A percentile compares a stretch with the other conserved stretches of the same genome.
Evolutionary conservation across 92 coral and sea anemone species (phyloP).

Genomic region (Montipora capitata): DNA sequence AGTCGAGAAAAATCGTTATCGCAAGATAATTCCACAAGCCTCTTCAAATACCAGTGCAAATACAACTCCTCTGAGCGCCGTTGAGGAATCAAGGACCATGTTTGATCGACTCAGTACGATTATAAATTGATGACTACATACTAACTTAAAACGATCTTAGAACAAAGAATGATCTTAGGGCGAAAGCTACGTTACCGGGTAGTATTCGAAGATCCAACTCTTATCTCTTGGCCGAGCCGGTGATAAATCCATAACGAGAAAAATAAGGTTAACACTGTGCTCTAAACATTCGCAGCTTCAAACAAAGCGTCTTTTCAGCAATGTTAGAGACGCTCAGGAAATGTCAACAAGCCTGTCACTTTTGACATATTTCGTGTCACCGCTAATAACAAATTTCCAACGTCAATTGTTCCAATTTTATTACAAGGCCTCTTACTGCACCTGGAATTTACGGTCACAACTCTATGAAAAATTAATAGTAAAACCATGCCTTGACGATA

Average conservation of each 20-base stretch:
- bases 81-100: no score
- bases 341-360: conserved; percentile 44
- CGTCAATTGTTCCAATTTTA: background rate
- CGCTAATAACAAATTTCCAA: background rate
- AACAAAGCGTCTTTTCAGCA: conserved; percentile 23
- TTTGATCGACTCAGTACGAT: no score
- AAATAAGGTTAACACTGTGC: background rate
- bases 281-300: background rate
- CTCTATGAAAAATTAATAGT: background rate
- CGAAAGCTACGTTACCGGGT: conserved; percentile 86
- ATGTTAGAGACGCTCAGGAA: conserved; percentile 22
- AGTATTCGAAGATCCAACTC: conserved; percentile 98
- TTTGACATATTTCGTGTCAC: conserved; percentile 40
- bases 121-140: no score
- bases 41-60: background rate
- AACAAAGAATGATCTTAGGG: background rate
- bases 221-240: conserved; percentile 90
- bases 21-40: background rate
- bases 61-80: no score
- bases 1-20: no score
- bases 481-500: background rate
- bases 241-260: conserved; percentile 61
- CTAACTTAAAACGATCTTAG: background rate
- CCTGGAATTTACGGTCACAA: background rate
- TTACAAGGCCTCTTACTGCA: background rate